phyloP scores from a whole-genome alignment of 1,140 invertebrate genomes.

The Temnothorax curvispinosus region DNA sequence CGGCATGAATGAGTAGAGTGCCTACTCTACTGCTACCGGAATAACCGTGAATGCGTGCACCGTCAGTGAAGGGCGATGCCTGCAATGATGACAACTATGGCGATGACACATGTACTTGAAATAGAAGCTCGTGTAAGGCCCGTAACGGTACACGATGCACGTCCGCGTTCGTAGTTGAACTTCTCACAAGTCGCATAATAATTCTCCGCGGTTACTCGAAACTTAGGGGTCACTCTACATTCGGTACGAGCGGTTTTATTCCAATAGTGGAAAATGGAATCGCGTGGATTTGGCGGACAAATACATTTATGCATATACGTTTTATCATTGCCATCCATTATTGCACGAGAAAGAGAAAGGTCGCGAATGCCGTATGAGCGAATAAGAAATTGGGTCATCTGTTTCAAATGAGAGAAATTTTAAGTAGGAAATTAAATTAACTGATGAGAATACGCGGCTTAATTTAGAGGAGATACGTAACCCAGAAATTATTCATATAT shows the following conservation, averaged over 20 bases:
- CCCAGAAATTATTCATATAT: constrained; percentile 12
- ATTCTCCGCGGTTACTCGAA: not conserved
- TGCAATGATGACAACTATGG: constrained; percentile 49
- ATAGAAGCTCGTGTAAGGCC: constrained; percentile 71
- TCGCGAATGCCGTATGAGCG: not conserved
- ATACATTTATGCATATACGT: not conserved
- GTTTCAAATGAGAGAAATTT: constrained; percentile 22
- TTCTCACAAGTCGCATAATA: constrained; percentile 35
- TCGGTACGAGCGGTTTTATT: not conserved
- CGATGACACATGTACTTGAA: constrained; percentile 72
- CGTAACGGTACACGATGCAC: constrained; percentile 52
- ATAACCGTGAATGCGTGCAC: constrained; percentile 42
- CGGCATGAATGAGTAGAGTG: constrained; percentile 69
- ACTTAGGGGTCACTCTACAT: not conserved
- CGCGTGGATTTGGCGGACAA: not conserved
- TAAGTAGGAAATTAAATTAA: constrained; percentile 29
- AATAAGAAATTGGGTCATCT: constrained; percentile 14
- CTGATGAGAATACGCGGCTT: constrained; percentile 24
- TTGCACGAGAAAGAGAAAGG: not conserved
- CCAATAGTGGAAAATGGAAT: constrained; percentile 14
- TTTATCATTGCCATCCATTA: not conserved
- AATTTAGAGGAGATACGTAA: not conserved
- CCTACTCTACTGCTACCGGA: constrained; percentile 9
- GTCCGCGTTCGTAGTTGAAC: constrained; percentile 34
- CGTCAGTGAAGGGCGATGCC: constrained; percentile 21